phyloP scores from a whole-genome alignment of 2,113 vertebrate species.

The Colius striatus region DNA sequence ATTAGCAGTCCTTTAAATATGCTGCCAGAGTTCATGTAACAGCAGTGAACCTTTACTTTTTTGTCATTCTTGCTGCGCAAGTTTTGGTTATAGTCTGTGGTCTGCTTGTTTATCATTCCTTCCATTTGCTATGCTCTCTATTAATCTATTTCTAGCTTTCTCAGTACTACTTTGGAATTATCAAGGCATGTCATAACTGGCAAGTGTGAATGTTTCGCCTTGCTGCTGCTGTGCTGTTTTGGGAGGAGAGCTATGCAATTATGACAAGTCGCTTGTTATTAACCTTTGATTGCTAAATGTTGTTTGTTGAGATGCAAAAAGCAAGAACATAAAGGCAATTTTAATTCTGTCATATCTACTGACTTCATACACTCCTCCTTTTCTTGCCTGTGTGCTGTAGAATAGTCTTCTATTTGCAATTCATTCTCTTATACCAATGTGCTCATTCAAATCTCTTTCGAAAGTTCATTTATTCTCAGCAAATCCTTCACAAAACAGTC shows the following conservation, averaged over 20 bases:
- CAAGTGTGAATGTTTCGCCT: not conserved
- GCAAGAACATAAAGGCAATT: conserved; percentile 45
- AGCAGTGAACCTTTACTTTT: not conserved
- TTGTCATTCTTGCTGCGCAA: not conserved
- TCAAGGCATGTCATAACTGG: not conserved
- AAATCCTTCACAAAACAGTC: not conserved
- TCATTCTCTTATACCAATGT: not conserved
- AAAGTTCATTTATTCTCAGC: conserved; percentile 37
- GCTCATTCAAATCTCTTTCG: conserved; percentile 40
- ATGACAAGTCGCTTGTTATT: conserved; percentile 50
- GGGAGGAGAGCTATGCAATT: conserved; percentile 33
- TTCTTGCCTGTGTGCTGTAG: not conserved
- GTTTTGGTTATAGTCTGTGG: not conserved
- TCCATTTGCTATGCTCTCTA: not conserved
- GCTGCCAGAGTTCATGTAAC: not conserved
- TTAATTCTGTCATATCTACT: conserved; percentile 47
- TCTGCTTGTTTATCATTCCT: not conserved
- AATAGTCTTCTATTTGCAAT: conserved; percentile 31
- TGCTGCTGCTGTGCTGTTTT: conserved; percentile 18
- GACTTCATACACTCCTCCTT: conserved; percentile 12
- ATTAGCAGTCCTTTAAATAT: not conserved
- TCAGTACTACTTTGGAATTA: conserved; percentile 2
- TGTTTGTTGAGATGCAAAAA: conserved; percentile 37
- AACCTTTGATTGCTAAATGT: conserved; percentile 46
- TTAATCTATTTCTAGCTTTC: conserved; percentile 12